A percentile compares a stretch with the other conserved stretches of the same genome.
These are phyloP conservation scores for Craseonycteris thonglongyai DNA, from an alignment of 2,113 vertebrate species.

Conservation along the genomic window DNA sequence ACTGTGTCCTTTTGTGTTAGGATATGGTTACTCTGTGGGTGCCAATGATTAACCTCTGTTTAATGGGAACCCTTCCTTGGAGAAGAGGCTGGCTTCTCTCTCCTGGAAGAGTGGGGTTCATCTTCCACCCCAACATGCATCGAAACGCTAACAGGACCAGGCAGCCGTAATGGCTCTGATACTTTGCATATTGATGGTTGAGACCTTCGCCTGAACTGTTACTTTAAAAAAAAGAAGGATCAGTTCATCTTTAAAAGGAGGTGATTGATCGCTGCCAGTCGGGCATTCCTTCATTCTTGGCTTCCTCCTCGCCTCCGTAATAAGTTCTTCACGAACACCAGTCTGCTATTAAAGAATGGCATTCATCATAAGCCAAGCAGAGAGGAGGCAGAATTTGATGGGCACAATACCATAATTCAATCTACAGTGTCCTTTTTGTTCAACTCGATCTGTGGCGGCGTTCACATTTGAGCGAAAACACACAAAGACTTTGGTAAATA, in stretches of 20 bases:
- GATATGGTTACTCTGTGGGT: conserved; percentile 70
- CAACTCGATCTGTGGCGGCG: conserved; percentile 75
- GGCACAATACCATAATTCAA: conserved; percentile 89
- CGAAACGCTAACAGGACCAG: conserved; percentile 67
- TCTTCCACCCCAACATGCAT: conserved; percentile 35
- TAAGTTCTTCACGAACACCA: conserved; percentile 89
- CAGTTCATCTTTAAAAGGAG: conserved; percentile 82
- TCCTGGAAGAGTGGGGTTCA: not conserved
- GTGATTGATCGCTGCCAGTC: conserved; percentile 97
- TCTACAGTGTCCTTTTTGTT: conserved; percentile 93
- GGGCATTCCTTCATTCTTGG: conserved; percentile 86
- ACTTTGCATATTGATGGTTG: conserved; percentile 79
- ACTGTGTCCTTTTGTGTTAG: conserved; percentile 46
- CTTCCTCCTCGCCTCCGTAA: conserved; percentile 85
- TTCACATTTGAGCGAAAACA: conserved; percentile 76
- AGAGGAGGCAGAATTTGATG: conserved; percentile 85
- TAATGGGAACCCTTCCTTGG: conserved; percentile 45
- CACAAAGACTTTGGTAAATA: conserved; percentile 81
- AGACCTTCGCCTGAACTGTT: conserved; percentile 80
- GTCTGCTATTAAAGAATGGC: conserved; percentile 90
- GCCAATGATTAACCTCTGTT: conserved; percentile 75
- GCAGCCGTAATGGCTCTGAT: conserved; percentile 69
- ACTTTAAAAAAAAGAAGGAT: conserved; percentile 80
- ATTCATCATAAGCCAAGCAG: conserved; percentile 93
- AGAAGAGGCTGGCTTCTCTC: not conserved